Conservation (phyloP, 2,888 invertebrate species). For the Erebia epiphron region DNA sequence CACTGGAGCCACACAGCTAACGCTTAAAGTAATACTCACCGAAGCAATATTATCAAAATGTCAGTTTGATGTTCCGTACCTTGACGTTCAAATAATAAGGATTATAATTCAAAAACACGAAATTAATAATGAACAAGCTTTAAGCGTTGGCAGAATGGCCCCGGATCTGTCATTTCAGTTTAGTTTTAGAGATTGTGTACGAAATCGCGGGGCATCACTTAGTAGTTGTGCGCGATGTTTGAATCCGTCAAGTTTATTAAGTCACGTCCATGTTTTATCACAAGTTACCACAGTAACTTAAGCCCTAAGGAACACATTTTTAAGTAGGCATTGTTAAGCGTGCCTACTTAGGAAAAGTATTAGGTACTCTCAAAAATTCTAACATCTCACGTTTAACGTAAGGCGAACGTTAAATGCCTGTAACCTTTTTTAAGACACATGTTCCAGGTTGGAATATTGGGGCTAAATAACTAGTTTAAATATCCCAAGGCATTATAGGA, state of each 20-base stretch:
- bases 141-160: too few species aligned
- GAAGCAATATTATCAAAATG: too few species aligned
- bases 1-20: too few species aligned
- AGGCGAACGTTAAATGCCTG: not conserved
- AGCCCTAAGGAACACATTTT: slow-evolving; percentile 25
- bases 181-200: too few species aligned
- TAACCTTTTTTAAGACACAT: not conserved
- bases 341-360: slow-evolving; percentile 10
- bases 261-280: slow-evolving; percentile 32
- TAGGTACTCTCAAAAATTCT: slow-evolving; percentile 1
- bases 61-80: too few species aligned
- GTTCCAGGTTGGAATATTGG: not conserved
- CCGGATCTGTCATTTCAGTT: too few species aligned
- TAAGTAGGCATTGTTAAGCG: slow-evolving; percentile 31
- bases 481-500: too few species aligned
- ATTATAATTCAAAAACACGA: too few species aligned
- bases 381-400: slow-evolving; percentile 9
- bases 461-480: not conserved
- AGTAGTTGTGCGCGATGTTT: slow-evolving; percentile 2
- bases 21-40: too few species aligned
- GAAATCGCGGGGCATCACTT: too few species aligned
- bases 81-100: too few species aligned
- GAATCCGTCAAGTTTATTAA: slow-evolving; percentile 25
- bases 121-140: too few species aligned
- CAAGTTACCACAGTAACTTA: slow-evolving; percentile 29